These are phyloP conservation scores for Coenobita brevimanus DNA, from an alignment of 1,140 invertebrate species.

Conservation along the genomic window DNA sequence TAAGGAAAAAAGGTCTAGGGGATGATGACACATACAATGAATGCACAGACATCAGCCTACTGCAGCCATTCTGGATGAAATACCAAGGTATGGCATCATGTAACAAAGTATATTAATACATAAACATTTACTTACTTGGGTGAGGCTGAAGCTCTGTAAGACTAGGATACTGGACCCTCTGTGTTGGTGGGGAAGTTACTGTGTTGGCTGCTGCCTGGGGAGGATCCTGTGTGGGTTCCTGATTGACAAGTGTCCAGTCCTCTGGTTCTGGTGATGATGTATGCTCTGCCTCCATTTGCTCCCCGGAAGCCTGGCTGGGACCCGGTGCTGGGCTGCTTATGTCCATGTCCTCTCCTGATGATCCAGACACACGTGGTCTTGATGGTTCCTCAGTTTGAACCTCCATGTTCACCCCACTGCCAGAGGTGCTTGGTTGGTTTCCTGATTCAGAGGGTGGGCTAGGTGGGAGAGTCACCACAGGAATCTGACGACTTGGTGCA, in stretches of 20 bases:
- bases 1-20: no score
- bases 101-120: no score
- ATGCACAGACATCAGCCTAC: no score
- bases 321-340: conserved; percentile 31
- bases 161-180: conserved; percentile 23
- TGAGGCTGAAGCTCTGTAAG: neutral
- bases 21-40: no score
- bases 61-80: no score
- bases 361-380: neutral
- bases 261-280: conserved; percentile 47
- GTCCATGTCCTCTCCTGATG: conserved; percentile 17
- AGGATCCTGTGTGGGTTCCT: neutral
- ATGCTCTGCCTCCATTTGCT: conserved; percentile 22
- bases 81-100: no score
- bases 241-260: conserved; percentile 69
- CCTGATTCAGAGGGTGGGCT: conserved; percentile 10
- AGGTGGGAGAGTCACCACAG: neutral
- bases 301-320: neutral
- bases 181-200: neutral
- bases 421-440: neutral
- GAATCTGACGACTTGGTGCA: neutral
- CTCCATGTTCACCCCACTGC: conserved; percentile 40
- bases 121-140: conserved; percentile 39
- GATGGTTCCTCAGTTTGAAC: conserved; percentile 27
- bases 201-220: neutral